These are phyloP conservation scores for Megastigmus dorsalis DNA, from an alignment of 2,888 invertebrate species.

Conservation along the genomic window DNA sequence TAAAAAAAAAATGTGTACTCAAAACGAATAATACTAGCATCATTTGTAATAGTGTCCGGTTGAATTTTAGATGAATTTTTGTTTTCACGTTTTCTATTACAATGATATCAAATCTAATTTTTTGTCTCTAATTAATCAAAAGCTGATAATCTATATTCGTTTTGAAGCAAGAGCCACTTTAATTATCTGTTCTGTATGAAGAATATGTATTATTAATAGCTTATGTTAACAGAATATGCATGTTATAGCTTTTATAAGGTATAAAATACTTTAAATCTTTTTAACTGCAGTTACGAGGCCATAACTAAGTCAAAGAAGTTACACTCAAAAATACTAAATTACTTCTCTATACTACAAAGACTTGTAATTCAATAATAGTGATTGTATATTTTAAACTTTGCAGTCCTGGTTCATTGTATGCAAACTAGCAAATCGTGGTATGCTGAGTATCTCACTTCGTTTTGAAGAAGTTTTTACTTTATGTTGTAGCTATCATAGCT, in stretches of 20 bases:
- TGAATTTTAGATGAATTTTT: not conserved
- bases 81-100: not conserved
- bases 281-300: not conserved
- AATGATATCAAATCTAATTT: conserved; percentile 13
- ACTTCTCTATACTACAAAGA: too few relatives aligned
- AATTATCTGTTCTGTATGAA: conserved; percentile 1
- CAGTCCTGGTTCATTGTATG: too few relatives aligned
- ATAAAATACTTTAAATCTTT: not conserved
- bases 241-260: too few relatives aligned
- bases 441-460: conserved; percentile 32
- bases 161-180: conserved; percentile 7
- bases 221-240: too few relatives aligned
- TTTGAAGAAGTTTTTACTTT: conserved; percentile 42
- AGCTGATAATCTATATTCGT: not conserved
- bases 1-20: conserved; percentile 26
- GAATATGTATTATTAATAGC: not conserved
- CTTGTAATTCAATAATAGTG: not conserved
- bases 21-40: conserved; percentile 26
- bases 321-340: too few relatives aligned
- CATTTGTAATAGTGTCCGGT: conserved; percentile 19
- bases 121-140: not conserved
- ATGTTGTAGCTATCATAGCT: conserved; percentile 24
- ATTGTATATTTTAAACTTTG: not conserved
- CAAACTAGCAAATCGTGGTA: not conserved
- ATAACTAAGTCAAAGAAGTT: not conserved